Percentiles rank a stretch among this genome's conserved stretches.
These are phyloP conservation scores for Cephus rjabovi DNA, from an alignment of 2,888 invertebrate genomes.

Conservation along the genomic window DNA sequence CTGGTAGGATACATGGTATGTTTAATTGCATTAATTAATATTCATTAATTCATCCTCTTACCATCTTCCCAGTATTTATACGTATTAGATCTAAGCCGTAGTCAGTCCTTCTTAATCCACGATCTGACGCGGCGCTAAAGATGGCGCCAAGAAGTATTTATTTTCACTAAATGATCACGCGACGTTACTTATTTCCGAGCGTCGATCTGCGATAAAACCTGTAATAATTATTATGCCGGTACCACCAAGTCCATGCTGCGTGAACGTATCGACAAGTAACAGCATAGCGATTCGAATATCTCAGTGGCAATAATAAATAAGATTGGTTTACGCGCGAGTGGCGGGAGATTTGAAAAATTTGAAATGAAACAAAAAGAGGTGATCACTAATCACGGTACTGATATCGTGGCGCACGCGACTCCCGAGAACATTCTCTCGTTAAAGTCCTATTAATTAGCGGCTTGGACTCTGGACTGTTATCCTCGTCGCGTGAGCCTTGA, in stretches of 20 bases:
- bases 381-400: background rate
- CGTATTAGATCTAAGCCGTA: background rate
- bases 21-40: conserved; percentile 45
- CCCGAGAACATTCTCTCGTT: conserved; percentile 21
- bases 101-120: background rate
- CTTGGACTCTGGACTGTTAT: background rate
- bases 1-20: conserved; percentile 25
- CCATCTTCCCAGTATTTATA: background rate
- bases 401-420: background rate
- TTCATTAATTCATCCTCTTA: background rate
- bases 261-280: background rate
- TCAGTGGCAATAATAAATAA: background rate
- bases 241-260: background rate
- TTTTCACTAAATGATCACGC: background rate
- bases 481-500: background rate
- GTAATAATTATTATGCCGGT: background rate
- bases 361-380: background rate
- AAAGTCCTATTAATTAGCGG: conserved; percentile 45
- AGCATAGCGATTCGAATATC: background rate
- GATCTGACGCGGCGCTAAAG: background rate
- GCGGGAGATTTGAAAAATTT: background rate
- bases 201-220: background rate
- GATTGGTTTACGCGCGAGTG: background rate
- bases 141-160: background rate
- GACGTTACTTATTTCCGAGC: background rate